These are phyloP conservation scores for Danaus plexippus DNA, from an alignment of 1,140 invertebrate genomes.

Conservation along the genomic window DNA sequence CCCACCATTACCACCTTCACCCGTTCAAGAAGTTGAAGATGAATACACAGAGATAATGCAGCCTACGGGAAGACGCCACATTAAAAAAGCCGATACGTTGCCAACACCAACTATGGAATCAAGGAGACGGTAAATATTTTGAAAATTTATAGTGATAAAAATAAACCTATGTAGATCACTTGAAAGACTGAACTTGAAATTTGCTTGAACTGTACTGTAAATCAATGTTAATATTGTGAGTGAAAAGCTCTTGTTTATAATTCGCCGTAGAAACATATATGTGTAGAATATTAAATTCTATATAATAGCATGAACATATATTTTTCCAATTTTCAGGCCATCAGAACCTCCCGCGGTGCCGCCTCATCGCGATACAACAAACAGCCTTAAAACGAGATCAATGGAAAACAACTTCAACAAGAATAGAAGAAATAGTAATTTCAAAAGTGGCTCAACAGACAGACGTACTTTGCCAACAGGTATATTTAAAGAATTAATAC, in stretches of 20 bases:
- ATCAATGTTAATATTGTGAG: no score
- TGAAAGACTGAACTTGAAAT: no score
- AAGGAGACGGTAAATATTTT: conserved; percentile 42
- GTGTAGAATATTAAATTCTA: no score
- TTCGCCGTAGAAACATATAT: no score
- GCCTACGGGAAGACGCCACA: conserved; percentile 62
- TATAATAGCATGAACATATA: no score
- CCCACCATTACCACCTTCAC: conserved; percentile 84
- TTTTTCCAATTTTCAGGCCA: conserved; percentile 43
- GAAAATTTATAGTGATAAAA: conserved; percentile 1
- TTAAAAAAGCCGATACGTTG: conserved; percentile 71
- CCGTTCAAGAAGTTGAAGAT: conserved; percentile 83
- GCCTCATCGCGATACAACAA: conserved; percentile 79
- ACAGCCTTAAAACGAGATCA: conserved; percentile 84
- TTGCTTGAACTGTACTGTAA: no score
- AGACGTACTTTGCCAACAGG: conserved; percentile 80
- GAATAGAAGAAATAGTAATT: conserved; percentile 74
- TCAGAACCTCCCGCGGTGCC: conserved; percentile 78
- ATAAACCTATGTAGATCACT: no score
- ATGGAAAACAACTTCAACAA: conserved; percentile 83
- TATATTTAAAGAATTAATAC: conserved; percentile 18
- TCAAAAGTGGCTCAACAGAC: conserved; percentile 74
- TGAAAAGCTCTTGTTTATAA: no score
- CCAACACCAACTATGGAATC: conserved; percentile 57
- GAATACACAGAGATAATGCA: conserved; percentile 80